phyloP scores from a whole-genome alignment of 2,113 vertebrate species.

The Asarcornis scutulata region DNA sequence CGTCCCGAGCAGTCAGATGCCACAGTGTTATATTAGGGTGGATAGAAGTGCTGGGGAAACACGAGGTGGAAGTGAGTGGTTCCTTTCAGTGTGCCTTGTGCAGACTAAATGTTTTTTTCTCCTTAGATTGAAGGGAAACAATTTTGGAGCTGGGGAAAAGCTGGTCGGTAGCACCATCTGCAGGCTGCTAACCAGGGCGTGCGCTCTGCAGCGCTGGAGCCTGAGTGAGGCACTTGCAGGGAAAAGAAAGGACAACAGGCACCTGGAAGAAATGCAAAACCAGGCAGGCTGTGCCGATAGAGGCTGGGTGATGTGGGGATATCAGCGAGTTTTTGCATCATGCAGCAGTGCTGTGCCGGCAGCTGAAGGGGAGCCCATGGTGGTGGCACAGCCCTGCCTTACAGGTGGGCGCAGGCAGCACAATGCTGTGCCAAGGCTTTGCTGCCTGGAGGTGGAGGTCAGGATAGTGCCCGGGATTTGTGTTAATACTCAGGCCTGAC shows the following conservation, averaged over 20 bases:
- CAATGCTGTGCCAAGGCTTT: fast-evolving
- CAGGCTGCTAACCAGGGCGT: slow-evolving; percentile 79
- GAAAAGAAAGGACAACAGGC: background rate
- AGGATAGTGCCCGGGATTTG: background rate
- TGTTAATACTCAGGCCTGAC: background rate
- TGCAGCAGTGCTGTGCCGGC: fast-evolving
- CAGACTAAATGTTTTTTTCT: background rate
- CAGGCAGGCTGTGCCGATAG: fast-evolving
- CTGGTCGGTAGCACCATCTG: slow-evolving; percentile 94
- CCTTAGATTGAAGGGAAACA: background rate
- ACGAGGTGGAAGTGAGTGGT: fast-evolving
- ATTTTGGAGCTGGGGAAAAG: slow-evolving; percentile 69
- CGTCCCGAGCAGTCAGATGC: fast-evolving
- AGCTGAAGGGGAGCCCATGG: fast-evolving
- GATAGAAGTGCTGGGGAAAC: fast-evolving
- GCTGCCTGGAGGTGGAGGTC: background rate
- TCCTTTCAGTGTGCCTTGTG: background rate
- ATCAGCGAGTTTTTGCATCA: fast-evolving
- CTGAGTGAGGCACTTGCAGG: background rate
- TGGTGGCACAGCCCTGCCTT: background rate
- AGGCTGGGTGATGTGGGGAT: fast-evolving
- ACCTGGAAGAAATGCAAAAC: fast-evolving
- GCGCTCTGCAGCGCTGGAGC: background rate
- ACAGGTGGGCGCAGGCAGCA: fast-evolving
- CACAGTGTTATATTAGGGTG: fast-evolving